phyloP scores from a whole-genome alignment of 2,888 invertebrate species.

The Lacanobia oleracea region DNA sequence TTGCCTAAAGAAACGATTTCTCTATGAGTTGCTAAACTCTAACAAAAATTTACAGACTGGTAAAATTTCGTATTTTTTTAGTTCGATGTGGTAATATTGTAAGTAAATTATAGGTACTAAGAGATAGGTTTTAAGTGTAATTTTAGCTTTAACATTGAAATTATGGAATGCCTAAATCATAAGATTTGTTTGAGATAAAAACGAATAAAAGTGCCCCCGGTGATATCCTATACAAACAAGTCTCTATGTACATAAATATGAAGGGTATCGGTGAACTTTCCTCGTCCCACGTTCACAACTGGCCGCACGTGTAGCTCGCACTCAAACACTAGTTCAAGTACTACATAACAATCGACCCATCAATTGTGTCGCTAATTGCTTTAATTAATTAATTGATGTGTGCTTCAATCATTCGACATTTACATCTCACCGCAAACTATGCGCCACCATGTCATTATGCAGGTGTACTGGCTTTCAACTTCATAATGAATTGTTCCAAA shows the following conservation, averaged over 20 bases:
- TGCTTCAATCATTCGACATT: constrained; percentile 38
- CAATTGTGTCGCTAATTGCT: constrained; percentile 48
- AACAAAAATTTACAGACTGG: background rate
- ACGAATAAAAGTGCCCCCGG: background rate
- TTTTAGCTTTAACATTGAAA: constrained; percentile 16
- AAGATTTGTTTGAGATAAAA: constrained; percentile 3
- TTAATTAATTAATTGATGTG: constrained; percentile 45
- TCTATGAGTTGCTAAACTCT: background rate
- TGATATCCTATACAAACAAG: constrained; percentile 18
- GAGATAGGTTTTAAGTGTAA: background rate
- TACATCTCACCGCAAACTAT: constrained; percentile 38
- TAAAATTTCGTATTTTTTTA: background rate
- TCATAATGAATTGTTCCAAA: constrained; percentile 45
- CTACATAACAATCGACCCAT: constrained; percentile 15
- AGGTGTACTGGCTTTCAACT: constrained; percentile 31
- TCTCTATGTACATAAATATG: background rate
- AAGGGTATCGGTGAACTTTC: background rate
- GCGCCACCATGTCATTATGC: constrained; percentile 27
- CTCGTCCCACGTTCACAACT: constrained; percentile 1
- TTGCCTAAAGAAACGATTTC: background rate
- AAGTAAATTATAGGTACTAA: background rate
- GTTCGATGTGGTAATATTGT: too few species aligned
- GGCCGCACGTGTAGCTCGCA: background rate
- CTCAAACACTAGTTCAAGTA: constrained; percentile 28
- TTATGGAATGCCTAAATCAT: background rate